These are phyloP conservation scores for Berghia stephanieae DNA, from an alignment of 1,140 invertebrate genomes.

Conservation along the genomic window DNA sequence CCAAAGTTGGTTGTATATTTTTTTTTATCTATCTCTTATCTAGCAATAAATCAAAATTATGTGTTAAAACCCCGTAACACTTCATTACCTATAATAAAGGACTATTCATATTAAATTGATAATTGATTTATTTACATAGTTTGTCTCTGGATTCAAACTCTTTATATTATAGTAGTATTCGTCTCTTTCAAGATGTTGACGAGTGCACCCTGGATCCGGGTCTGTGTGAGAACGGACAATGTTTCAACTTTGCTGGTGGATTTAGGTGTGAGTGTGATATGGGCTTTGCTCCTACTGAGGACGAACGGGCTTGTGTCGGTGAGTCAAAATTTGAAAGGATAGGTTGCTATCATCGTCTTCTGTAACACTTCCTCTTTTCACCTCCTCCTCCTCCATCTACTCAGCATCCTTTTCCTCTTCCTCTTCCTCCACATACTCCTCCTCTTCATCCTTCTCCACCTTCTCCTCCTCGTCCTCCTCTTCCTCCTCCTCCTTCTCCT, in stretches of 20 bases:
- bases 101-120: no score
- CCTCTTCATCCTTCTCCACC: neutral
- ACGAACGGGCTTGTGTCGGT: slow-evolving; percentile 79
- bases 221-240: slow-evolving; percentile 81
- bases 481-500: neutral
- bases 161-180: slow-evolving; percentile 5
- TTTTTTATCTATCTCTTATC: no score
- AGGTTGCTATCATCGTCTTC: no score
- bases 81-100: no score
- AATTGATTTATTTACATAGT: no score
- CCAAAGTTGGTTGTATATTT: no score
- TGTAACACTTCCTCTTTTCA: neutral
- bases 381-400: neutral
- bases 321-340: no score
- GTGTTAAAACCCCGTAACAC: no score
- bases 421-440: neutral
- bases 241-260: slow-evolving; percentile 84
- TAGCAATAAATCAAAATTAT: no score
- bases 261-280: slow-evolving; percentile 88
- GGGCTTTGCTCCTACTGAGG: slow-evolving; percentile 81
- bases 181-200: slow-evolving; percentile 74
- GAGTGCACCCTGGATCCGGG: slow-evolving; percentile 84
- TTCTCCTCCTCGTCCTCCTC: neutral
- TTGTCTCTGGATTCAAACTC: no score
- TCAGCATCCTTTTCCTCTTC: neutral